Percentiles rank a stretch among this genome's conserved stretches.
phyloP scores from a whole-genome alignment of 2,797 vertebrate species.

The Ptychobarbus kaznakovi region DNA sequence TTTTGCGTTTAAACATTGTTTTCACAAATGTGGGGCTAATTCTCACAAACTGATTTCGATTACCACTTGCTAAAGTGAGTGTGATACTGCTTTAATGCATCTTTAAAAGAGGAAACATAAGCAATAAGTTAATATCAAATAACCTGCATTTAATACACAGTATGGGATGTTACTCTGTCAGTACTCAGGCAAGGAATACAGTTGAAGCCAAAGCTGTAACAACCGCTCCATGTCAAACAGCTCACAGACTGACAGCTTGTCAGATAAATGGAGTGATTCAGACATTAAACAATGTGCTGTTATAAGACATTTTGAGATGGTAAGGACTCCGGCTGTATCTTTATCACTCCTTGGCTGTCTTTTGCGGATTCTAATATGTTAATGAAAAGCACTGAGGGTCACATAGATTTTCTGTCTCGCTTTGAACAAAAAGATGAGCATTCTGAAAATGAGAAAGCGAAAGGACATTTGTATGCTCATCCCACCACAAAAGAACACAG shows the following conservation, averaged over 20 bases:
- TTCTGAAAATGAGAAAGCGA: conserved; percentile 19
- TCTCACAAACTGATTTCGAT: background rate
- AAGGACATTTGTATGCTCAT: conserved; percentile 43
- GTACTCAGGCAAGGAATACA: background rate
- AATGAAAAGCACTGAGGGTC: conserved; percentile 19
- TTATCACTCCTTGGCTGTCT: background rate
- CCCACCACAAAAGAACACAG: conserved; percentile 33
- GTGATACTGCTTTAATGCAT: background rate
- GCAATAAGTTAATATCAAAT: background rate
- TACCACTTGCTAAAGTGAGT: background rate
- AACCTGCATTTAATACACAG: background rate
- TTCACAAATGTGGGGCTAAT: too few relatives aligned
- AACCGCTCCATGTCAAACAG: background rate
- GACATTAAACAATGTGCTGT: background rate
- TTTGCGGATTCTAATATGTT: background rate
- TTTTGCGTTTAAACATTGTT: background rate
- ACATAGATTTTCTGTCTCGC: conserved; percentile 43
- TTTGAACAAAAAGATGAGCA: conserved; percentile 43
- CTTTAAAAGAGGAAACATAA: background rate
- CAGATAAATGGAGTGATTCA: conserved; percentile 10
- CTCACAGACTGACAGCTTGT: background rate
- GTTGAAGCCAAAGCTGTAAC: background rate
- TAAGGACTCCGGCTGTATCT: background rate
- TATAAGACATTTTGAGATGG: background rate
- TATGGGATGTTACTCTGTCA: background rate